Percentiles rank a stretch among this genome's conserved stretches.
Evolutionary conservation across 2,797 vertebrate species (phyloP).

Genomic region (Molothrus ater): DNA sequence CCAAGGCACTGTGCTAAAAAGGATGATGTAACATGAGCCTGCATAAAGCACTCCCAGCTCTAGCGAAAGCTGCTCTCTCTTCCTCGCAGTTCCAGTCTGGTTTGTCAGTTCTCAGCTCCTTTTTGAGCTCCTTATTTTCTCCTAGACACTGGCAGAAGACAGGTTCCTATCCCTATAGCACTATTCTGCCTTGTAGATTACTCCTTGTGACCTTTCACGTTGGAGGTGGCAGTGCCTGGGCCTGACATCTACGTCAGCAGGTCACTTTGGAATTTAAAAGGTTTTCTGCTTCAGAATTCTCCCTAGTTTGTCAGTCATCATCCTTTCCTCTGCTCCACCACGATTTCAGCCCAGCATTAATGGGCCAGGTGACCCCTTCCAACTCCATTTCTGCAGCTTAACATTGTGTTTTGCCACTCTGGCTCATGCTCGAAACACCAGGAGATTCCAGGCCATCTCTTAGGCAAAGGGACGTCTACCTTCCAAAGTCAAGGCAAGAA

Average conservation of each 20-base stretch:
- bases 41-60: neutral
- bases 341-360: neutral
- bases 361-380: neutral
- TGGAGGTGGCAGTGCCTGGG: neutral
- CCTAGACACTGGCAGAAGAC: accelerated
- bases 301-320: neutral
- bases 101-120: neutral
- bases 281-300: neutral
- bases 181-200: neutral
- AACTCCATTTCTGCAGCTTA: neutral
- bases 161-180: neutral
- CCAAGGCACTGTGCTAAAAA: neutral
- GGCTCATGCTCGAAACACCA: neutral
- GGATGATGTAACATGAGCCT: constrained; percentile 1
- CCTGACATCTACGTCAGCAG: neutral
- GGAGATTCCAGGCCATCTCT: neutral
- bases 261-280: neutral
- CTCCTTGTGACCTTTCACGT: neutral
- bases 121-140: neutral
- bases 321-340: neutral
- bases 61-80: neutral
- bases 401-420: neutral
- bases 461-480: neutral
- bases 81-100: neutral
- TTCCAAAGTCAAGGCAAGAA: neutral